Conservation (phyloP, 2,888 invertebrate species). For the Philereme transversata region DNA sequence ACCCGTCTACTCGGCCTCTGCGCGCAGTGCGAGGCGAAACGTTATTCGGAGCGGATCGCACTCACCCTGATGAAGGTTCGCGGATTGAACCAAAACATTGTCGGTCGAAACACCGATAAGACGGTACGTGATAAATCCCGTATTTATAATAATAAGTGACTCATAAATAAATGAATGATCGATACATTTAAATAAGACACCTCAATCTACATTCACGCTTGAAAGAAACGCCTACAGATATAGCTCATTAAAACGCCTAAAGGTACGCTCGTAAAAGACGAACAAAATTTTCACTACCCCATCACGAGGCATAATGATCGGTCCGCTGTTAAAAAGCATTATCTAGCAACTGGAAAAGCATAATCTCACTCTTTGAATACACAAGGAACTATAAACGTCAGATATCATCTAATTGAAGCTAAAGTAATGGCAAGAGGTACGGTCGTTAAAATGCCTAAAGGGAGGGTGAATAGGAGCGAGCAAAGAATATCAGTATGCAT, state of each 20-base stretch:
- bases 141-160: neutral
- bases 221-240: constrained; percentile 56
- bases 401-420: constrained; percentile 82
- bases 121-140: too few species aligned
- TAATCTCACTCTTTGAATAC: constrained; percentile 77
- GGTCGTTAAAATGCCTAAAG: constrained; percentile 71
- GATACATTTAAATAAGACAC: constrained; percentile 28
- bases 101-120: too few species aligned
- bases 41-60: too few species aligned
- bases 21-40: too few species aligned
- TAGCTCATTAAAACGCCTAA: constrained; percentile 57
- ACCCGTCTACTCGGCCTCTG: too few species aligned
- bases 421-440: constrained; percentile 60
- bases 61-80: too few species aligned
- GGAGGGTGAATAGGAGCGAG: constrained; percentile 11
- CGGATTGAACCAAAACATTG: too few species aligned
- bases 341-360: constrained; percentile 69
- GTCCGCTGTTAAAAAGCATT: constrained; percentile 75
- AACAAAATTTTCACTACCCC: constrained; percentile 76
- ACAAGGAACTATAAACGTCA: constrained; percentile 82
- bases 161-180: constrained; percentile 27
- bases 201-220: constrained; percentile 27
- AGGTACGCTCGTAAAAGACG: constrained; percentile 65
- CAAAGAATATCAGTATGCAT: constrained; percentile 1
- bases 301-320: constrained; percentile 73